phyloP scores from a whole-genome alignment of 2,888 invertebrate genomes.

The Pecten maximus region DNA sequence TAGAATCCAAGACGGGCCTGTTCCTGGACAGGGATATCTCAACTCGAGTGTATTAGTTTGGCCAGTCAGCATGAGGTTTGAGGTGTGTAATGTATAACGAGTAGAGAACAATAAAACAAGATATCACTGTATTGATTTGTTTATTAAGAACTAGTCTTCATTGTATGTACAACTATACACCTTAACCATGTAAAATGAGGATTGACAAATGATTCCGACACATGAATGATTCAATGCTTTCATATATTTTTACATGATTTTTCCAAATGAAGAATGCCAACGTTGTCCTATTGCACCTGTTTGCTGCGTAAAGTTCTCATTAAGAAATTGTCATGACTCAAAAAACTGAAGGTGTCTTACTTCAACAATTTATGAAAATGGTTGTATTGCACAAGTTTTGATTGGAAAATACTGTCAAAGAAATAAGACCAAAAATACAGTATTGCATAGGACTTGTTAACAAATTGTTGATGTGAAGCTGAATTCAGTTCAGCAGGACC shows the following conservation, averaged over 20 bases:
- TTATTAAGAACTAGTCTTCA: conserved; percentile 32
- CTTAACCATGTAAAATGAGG: conserved; percentile 22
- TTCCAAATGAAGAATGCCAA: conserved; percentile 7
- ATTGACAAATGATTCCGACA: conserved; percentile 11
- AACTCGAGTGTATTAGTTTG: no score
- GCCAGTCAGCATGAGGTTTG: no score
- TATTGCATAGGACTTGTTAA: conserved; percentile 20
- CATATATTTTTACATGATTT: conserved; percentile 11
- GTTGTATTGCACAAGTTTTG: conserved; percentile 27
- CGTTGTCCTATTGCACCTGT: conserved; percentile 30
- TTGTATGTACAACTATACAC: conserved; percentile 35
- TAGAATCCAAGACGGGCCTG: no score
- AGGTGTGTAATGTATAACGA: no score
- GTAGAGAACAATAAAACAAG: not conserved
- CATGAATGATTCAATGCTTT: conserved; percentile 22
- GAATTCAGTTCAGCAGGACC: not conserved
- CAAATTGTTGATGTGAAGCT: not conserved
- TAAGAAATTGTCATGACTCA: conserved; percentile 8
- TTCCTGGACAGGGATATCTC: no score
- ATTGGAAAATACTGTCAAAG: not conserved
- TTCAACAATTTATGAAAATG: not conserved
- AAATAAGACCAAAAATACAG: conserved; percentile 21
- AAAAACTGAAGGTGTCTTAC: not conserved
- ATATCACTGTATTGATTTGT: not conserved
- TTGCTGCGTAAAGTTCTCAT: not conserved